Conservation (phyloP, 2,888 invertebrate species). For the Charanyca ferruginea region DNA sequence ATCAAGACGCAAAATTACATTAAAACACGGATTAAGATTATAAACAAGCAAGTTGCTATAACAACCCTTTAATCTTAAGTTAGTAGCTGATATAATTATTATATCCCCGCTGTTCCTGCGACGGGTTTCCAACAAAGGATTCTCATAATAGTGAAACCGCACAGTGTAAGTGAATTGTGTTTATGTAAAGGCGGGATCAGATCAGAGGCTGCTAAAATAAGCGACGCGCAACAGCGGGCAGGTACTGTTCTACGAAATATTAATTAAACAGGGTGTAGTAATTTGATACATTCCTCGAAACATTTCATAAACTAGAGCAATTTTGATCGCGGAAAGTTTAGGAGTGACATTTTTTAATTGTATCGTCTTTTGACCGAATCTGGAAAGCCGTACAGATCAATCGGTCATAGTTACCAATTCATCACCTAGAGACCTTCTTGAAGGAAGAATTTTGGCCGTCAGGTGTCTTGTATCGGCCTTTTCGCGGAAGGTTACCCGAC, state of each 20-base stretch:
- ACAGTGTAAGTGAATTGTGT: conserved; percentile 27
- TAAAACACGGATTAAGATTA: neutral
- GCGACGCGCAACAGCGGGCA: neutral
- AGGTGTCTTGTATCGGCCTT: no score
- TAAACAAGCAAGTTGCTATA: neutral
- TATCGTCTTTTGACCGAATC: no score
- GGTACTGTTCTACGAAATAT: neutral
- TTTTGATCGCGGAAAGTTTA: no score
- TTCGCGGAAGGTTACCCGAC: no score
- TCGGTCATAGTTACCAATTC: no score
- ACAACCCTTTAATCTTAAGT: conserved; percentile 13
- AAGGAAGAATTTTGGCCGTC: no score
- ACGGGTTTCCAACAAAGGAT: conserved; percentile 48
- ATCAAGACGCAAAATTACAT: neutral
- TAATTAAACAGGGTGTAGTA: no score
- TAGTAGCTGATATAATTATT: conserved; percentile 23
- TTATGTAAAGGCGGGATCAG: conserved; percentile 15
- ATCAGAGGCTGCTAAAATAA: neutral
- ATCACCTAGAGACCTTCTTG: no score
- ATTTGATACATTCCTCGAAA: no score
- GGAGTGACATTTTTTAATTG: no score
- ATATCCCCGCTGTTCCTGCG: conserved; percentile 5
- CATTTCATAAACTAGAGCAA: no score
- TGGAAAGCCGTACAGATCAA: no score
- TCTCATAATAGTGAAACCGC: conserved; percentile 46